A percentile compares a stretch with the other conserved stretches of the same genome.
phyloP scores from a whole-genome alignment of 2,888 invertebrate genomes.

The Macrophya alboannulata region DNA sequence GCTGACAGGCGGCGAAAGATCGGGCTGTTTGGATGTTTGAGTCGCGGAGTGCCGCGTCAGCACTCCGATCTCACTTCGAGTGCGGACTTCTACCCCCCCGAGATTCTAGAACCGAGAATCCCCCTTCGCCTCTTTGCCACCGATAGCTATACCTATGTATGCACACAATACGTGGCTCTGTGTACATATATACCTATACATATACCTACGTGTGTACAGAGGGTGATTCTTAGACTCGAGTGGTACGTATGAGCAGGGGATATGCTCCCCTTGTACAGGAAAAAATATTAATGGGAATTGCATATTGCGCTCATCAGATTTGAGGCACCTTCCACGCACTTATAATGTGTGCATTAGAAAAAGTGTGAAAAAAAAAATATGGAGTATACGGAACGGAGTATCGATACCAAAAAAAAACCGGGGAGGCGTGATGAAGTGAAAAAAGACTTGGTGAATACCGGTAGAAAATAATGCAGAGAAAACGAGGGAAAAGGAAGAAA shows the following conservation, averaged over 20 bases:
- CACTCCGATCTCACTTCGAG: conserved; percentile 70
- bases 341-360: not conserved
- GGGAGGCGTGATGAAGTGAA: not conserved
- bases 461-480: not conserved
- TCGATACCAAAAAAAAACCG: not conserved
- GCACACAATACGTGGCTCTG: conserved; percentile 19
- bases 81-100: conserved; percentile 52
- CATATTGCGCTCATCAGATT: conserved; percentile 5
- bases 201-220: not conserved
- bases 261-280: conserved; percentile 7
- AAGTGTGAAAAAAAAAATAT: too few relatives aligned
- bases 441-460: not conserved
- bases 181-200: not conserved
- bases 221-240: conserved; percentile 37
- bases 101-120: conserved; percentile 47
- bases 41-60: conserved; percentile 78
- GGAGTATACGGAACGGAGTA: too few relatives aligned
- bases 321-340: not conserved
- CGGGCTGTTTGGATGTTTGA: conserved; percentile 79
- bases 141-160: conserved; percentile 28
- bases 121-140: conserved; percentile 42
- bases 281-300: not conserved
- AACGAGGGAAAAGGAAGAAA: not conserved
- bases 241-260: conserved; percentile 6
- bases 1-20: conserved; percentile 77